Evolutionary conservation across 1,140 invertebrate genomes (phyloP).

Genomic region (Triops cancriformis): DNA sequence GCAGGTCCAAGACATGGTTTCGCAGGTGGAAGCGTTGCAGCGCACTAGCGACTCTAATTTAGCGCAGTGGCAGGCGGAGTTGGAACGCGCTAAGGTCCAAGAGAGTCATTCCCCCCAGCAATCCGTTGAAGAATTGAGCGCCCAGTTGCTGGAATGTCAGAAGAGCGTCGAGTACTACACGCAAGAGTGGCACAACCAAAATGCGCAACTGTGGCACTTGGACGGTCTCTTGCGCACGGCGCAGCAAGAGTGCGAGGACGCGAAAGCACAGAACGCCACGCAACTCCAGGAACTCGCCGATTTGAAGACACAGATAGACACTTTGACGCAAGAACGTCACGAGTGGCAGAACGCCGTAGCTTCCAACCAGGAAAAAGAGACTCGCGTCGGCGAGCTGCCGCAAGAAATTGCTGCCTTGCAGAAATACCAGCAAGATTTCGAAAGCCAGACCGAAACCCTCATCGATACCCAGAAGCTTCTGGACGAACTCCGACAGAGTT

Average conservation of each 20-base stretch:
- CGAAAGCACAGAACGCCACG: background rate
- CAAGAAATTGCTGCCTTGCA: background rate
- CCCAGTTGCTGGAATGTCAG: background rate
- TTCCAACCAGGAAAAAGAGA: background rate
- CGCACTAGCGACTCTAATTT: background rate
- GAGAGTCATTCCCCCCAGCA: too few relatives aligned
- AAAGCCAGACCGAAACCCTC: conserved; percentile 6
- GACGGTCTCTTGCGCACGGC: background rate
- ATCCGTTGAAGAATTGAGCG: background rate
- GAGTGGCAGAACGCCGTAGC: background rate
- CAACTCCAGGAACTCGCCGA: background rate
- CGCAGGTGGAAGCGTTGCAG: background rate
- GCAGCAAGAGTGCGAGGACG: background rate
- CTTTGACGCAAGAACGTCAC: background rate
- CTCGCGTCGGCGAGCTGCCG: background rate
- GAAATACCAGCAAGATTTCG: conserved; percentile 17
- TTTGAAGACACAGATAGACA: background rate
- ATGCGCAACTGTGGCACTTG: background rate
- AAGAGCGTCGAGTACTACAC: background rate
- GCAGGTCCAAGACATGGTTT: background rate
- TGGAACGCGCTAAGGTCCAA: background rate
- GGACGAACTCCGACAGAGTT: background rate
- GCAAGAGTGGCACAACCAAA: conserved; percentile 4
- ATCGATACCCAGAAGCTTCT: background rate
- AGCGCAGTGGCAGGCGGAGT: background rate